Evolutionary conservation across 2,888 invertebrate genomes (phyloP), one percentile per base, ranked within the genome.

Genomic region (Dromius quadrimaculatus): DNA sequence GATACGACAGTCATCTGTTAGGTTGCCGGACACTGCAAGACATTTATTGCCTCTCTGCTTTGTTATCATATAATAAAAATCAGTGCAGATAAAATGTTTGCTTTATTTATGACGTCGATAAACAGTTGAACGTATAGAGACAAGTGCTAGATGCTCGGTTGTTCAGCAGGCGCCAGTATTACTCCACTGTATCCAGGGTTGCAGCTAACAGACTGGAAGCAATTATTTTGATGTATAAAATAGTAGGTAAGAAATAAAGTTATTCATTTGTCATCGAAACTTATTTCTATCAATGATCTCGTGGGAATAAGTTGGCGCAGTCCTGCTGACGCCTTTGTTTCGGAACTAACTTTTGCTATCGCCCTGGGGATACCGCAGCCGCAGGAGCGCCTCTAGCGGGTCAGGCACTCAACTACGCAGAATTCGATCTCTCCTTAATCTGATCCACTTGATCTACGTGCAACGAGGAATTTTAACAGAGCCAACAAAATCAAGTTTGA

Each of bases 41-140:
- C 64, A 64, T 47, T 64, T 64, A 64, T 64, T 47, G 19, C 64
- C 34, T 11, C 45, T 34, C 11, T n/a, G 17, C 45, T 68, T 57
- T 68, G 68, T 68, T 68, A 68, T 68, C 68, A 68, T 68, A 68
- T 59, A 68, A 68, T 68, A 68, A 68, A 68, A 68, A 59, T 59
- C 59, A 32, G 34, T 45, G 23, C 59, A 36, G 59, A 68, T 68
- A 68, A 59, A 59, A 68, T 68, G 43, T 64, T 50, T 50, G 34
- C 50, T 28, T 68, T 68, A 68, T 68, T 68, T 68, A 68, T 59
- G 47, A 19, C 43, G 28, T 20, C 68, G 68, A 59, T 65, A 65
- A 65, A 50, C 36, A 50, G 65, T 11, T 47, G 54, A 54, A 54
- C 28, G 32, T 11, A 28, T 13, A 8, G 47, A 47, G 41, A 41